These are phyloP conservation scores for Okamejei kenojei DNA, from an alignment of 2,797 vertebrate genomes.

Conservation along the genomic window DNA sequence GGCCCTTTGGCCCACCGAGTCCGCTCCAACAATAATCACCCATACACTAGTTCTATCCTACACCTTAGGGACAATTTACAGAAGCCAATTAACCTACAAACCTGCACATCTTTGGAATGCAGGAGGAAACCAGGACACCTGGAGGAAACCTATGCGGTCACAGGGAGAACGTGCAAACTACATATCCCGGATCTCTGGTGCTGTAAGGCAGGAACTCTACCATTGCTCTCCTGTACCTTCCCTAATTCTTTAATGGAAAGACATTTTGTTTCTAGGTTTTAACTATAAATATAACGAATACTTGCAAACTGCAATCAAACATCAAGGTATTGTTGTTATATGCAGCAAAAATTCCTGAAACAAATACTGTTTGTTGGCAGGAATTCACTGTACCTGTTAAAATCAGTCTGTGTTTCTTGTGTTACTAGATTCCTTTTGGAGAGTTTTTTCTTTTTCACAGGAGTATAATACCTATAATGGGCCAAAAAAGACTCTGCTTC, in stretches of 20 bases:
- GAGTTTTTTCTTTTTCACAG: constrained; percentile 49
- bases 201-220: too few species aligned
- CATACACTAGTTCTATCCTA: too few species aligned
- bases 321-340: background rate
- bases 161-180: too few species aligned
- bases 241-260: background rate
- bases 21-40: too few species aligned
- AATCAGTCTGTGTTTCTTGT: constrained; percentile 58
- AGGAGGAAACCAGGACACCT: too few species aligned
- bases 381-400: constrained; percentile 61
- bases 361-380: background rate
- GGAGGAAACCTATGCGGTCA: too few species aligned
- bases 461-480: constrained; percentile 79
- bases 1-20: too few species aligned
- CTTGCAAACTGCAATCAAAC: background rate
- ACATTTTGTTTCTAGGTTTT: background rate
- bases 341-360: background rate
- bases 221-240: too few species aligned
- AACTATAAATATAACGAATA: background rate
- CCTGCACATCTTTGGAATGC: too few species aligned
- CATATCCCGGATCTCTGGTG: too few species aligned
- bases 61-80: too few species aligned
- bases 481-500: constrained; percentile 72
- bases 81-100: too few species aligned
- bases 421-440: constrained; percentile 41